These are phyloP conservation scores for Panulirus ornatus DNA, from an alignment of 1,140 invertebrate genomes.

Conservation along the genomic window DNA sequence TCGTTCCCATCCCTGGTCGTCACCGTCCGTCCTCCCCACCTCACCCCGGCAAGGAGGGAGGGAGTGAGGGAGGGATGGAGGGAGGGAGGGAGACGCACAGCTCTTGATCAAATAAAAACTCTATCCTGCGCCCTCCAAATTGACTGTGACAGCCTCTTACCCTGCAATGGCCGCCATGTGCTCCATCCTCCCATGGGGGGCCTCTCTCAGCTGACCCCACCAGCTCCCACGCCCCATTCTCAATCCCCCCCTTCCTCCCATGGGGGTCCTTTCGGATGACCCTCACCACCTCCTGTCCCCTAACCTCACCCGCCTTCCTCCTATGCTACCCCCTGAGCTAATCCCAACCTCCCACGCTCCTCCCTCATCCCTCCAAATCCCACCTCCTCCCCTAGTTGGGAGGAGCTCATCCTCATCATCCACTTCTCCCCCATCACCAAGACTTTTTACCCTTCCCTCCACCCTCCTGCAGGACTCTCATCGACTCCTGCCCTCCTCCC, in stretches of 20 bases:
- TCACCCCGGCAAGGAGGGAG: not conserved
- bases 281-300: not conserved
- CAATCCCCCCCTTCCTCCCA: no score
- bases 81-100: not conserved
- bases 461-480: no score
- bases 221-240: not conserved
- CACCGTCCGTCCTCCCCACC: not conserved
- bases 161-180: conserved; percentile 39
- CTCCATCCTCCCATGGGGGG: not conserved
- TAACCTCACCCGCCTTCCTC: not conserved
- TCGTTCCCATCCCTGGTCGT: not conserved
- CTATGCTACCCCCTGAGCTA: not conserved
- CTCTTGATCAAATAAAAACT: conserved; percentile 47
- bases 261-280: not conserved
- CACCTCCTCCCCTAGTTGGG: not conserved
- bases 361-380: not conserved
- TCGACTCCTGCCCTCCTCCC: no score
- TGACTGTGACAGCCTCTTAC: conserved; percentile 51
- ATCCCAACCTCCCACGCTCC: not conserved
- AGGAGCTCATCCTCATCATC: not conserved
- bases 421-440: not conserved
- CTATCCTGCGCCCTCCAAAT: conserved; percentile 32
- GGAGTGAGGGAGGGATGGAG: no score
- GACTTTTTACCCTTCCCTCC: no score
- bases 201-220: not conserved